Base-by-base conservation (phyloP, 2,888 invertebrate genomes). In the Vesta saturnalis region DNA sequence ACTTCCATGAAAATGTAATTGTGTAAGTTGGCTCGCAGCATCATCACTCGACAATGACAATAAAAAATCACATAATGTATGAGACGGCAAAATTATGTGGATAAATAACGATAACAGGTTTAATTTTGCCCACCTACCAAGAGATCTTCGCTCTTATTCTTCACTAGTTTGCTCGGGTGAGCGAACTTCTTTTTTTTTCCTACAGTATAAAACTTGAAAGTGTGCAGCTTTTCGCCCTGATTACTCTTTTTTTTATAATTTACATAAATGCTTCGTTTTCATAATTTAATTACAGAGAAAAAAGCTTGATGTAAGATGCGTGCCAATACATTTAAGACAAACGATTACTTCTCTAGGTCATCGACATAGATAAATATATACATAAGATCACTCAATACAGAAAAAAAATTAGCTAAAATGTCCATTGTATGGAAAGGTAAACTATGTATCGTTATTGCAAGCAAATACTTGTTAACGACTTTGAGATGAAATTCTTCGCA, bases 301-400 rank as follows among this genome's bases (percentile, higher is more conserved):
- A 47, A 22, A 18, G 30, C 19, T 39, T 30, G 30, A 30, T 6
- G 30, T n/a, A 55, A n/a, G 47, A 63, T 63, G 47, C 63, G 58
- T 67, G 63, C 12, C 30, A 46, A 58, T 60, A 58, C 49, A 54
- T 63, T 58, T 23, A 63, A 60, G 22, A 55, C 39, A 60, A 57
- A 43, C 64, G 43, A 64, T 68, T 64, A 64, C 60, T 65, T 69
- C 61, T 70, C 18, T 71, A 66, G 69, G 71, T 71, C 71, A 66
- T 58, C 68, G 71, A 71, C 71, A 71, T 63, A 71, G 66, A 62
- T 71, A 69, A 70, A 69, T 65, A 59, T 43, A 64, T 43, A 56
- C 60, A 56, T 57, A 67, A 39, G 39, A 8, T n/a, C 49, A 58
- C 23, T 21, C n/a, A 16, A 52, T 18, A 54, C 49, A 49, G 18